phyloP scores from a whole-genome alignment of 2,113 vertebrate genomes.

The Zapornia atra region DNA sequence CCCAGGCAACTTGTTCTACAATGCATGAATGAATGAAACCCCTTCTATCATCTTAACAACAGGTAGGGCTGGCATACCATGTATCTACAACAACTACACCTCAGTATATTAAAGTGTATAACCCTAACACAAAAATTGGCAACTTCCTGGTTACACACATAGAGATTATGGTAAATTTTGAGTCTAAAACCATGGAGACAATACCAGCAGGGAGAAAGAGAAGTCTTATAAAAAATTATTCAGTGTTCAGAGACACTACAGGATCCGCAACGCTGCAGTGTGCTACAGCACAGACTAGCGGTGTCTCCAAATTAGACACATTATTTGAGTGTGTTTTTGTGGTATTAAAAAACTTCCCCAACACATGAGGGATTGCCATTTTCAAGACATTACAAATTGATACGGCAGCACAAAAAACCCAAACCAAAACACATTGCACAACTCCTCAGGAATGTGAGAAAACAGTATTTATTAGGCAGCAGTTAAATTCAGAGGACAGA shows the following conservation, averaged over 20 bases:
- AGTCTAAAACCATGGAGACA: background rate
- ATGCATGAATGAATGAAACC: background rate
- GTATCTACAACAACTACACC: background rate
- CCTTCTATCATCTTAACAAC: background rate
- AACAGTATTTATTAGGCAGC: background rate
- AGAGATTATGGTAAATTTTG: background rate
- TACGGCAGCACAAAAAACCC: background rate
- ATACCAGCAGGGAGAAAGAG: background rate
- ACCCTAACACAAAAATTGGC: background rate
- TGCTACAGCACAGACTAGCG: background rate
- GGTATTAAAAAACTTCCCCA: background rate
- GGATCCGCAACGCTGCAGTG: background rate
- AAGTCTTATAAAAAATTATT: background rate
- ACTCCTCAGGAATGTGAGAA: background rate
- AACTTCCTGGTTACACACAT: background rate
- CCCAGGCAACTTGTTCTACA: background rate
- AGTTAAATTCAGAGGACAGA: background rate
- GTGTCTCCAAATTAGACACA: background rate
- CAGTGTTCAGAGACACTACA: background rate
- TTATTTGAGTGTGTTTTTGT: rapidly evolving
- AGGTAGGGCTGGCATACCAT: too few species aligned
- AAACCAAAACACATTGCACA: background rate
- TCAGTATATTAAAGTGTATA: background rate
- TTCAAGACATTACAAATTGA: background rate
- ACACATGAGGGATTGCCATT: background rate